phyloP scores from a whole-genome alignment of 2,113 vertebrate genomes.

The Chaetodon trifascialis region DNA sequence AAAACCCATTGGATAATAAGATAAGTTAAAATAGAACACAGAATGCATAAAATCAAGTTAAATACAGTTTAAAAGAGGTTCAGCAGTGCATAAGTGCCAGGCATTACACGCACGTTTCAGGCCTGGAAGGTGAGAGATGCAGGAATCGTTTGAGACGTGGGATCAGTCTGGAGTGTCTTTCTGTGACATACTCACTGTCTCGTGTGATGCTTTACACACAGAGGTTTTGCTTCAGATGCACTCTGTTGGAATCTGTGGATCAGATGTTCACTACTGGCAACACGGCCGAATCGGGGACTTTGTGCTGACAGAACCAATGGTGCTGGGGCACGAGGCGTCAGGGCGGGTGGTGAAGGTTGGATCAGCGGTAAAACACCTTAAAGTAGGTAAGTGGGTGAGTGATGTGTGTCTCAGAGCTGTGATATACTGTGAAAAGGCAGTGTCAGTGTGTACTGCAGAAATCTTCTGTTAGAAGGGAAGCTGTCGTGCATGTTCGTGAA shows the following conservation, averaged over 20 bases:
- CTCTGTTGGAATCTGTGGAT: constrained; percentile 97
- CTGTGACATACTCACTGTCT: not conserved
- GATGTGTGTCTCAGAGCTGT: not conserved
- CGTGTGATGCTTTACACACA: constrained; percentile 63
- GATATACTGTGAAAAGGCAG: not conserved
- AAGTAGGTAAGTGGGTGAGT: constrained; percentile 80
- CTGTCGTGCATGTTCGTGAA: not conserved
- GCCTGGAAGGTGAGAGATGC: too few relatives aligned
- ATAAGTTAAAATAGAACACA: too few relatives aligned
- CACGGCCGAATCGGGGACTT: constrained; percentile 91
- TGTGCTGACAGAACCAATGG: constrained; percentile 91
- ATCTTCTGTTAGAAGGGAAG: not conserved
- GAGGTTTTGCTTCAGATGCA: constrained; percentile 96
- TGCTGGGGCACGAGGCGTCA: constrained; percentile 93
- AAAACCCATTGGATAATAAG: too few relatives aligned
- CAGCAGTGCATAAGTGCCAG: too few relatives aligned
- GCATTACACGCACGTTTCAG: too few relatives aligned
- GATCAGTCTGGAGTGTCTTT: not conserved
- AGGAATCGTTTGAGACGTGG: not conserved
- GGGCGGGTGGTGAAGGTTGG: constrained; percentile 92
- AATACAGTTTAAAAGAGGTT: too few relatives aligned
- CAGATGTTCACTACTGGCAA: constrained; percentile 97
- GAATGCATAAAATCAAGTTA: too few relatives aligned
- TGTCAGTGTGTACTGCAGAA: not conserved
- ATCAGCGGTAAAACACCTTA: constrained; percentile 88